A percentile compares a stretch with the other conserved stretches of the same genome.
Conservation (phyloP, 2,888 invertebrate genomes). For the Parochlus steinenii region DNA sequence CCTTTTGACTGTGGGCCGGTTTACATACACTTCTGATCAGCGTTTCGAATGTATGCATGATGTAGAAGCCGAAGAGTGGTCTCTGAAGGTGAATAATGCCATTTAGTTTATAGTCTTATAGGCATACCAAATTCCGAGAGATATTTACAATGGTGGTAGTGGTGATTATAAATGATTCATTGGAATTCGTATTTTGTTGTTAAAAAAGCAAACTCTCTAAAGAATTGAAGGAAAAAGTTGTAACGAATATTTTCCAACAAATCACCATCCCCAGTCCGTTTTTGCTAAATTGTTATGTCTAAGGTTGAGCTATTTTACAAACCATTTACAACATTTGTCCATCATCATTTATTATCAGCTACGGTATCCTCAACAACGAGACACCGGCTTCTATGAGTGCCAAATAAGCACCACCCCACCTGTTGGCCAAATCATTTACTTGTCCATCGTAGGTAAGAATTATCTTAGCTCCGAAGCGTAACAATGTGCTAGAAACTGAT, state of each 20-base stretch:
- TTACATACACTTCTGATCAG: conserved; percentile 71
- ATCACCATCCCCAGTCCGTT: too few species aligned
- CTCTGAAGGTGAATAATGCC: conserved; percentile 44
- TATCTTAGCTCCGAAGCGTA: not conserved
- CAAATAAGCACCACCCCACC: conserved; percentile 64
- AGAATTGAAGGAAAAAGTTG: too few species aligned
- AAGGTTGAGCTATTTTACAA: not conserved
- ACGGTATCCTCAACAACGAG: conserved; percentile 62
- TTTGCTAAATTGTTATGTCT: not conserved
- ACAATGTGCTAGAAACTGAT: not conserved
- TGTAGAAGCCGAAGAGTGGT: conserved; percentile 75
- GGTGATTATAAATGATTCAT: too few species aligned
- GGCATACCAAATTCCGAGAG: too few species aligned
- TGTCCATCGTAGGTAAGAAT: conserved; percentile 53
- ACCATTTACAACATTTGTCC: not conserved
- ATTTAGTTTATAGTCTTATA: conserved; percentile 4
- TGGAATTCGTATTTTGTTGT: too few species aligned
- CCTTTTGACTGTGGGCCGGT: conserved; percentile 50
- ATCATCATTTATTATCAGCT: conserved; percentile 28
- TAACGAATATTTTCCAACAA: too few species aligned
- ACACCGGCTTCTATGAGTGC: conserved; percentile 64
- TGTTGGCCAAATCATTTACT: conserved; percentile 49
- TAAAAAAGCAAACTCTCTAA: too few species aligned
- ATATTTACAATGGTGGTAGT: not conserved
- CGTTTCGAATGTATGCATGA: conserved; percentile 71